Percentiles rank a stretch among this genome's conserved stretches.
Conservation (phyloP, 30 jellyfish, hydroid and myxozoan genomes). For the Chrysaora quinquecirrha region DNA sequence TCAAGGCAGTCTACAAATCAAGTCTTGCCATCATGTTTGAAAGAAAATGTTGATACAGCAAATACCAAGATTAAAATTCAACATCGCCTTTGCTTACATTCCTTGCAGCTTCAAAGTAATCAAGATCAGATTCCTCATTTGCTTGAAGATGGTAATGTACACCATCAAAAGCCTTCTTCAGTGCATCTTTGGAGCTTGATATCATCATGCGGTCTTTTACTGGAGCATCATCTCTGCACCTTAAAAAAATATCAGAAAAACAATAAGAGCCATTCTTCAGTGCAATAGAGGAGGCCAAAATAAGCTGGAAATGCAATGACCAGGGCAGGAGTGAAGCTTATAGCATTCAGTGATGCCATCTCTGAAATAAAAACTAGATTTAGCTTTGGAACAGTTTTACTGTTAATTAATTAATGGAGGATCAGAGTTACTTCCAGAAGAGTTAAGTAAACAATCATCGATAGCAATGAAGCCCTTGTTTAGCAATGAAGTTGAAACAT, state of each 20-base stretch:
- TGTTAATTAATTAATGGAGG: too few species aligned
- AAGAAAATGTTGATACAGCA: too few species aligned
- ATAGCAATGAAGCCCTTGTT: too few species aligned
- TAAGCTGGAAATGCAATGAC: not conserved
- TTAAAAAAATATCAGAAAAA: not conserved
- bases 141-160: not conserved
- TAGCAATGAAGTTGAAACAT: too few species aligned
- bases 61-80: not conserved
- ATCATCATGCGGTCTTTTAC: conserved; percentile 22
- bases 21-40: too few species aligned
- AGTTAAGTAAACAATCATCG: too few species aligned
- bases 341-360: not conserved
- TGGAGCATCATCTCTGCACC: conserved; percentile 29
- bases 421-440: not conserved
- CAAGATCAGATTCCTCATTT: conserved; percentile 25
- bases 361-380: not conserved
- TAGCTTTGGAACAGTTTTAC: not conserved
- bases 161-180: conserved; percentile 12
- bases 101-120: not conserved
- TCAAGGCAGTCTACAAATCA: too few species aligned
- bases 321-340: not conserved
- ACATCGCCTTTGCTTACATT: not conserved
- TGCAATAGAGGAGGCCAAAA: too few species aligned
- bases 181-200: conserved; percentile 21
- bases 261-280: not conserved